Evolutionary conservation across 2,888 invertebrate genomes (phyloP).

Genomic region (Lithophane socia): DNA sequence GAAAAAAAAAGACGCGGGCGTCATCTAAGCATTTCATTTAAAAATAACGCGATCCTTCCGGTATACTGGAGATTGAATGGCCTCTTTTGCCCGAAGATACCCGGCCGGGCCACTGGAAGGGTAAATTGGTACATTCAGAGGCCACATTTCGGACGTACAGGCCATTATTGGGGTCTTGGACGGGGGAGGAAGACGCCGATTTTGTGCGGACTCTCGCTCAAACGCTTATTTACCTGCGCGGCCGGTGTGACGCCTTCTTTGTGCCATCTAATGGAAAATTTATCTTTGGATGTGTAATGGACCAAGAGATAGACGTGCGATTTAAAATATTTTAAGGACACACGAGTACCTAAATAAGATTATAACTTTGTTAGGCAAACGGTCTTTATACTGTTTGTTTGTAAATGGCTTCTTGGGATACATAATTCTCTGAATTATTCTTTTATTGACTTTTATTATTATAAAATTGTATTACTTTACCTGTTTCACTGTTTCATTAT

Average conservation of each 20-base stretch:
- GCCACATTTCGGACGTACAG: constrained; percentile 79
- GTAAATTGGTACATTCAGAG: constrained; percentile 81
- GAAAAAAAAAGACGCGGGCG: constrained; percentile 57
- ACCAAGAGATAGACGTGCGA: constrained; percentile 32
- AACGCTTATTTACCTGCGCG: constrained; percentile 69
- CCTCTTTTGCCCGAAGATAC: constrained; percentile 74
- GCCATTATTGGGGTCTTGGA: constrained; percentile 79
- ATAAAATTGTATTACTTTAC: too few relatives aligned
- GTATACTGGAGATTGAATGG: constrained; percentile 78
- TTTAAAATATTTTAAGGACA: constrained; percentile 40
- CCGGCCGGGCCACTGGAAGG: constrained; percentile 72
- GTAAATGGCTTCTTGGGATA: not conserved
- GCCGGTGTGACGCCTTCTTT: constrained; percentile 52
- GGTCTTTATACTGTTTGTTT: not conserved
- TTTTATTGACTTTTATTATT: not conserved
- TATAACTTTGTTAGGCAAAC: constrained; percentile 2
- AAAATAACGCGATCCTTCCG: constrained; percentile 78
- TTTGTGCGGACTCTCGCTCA: constrained; percentile 68
- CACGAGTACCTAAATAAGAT: constrained; percentile 5
- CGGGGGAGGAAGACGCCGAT: constrained; percentile 72
- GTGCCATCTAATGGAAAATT: constrained; percentile 56
- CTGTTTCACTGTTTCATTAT: not conserved
- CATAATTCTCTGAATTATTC: not conserved
- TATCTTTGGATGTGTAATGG: constrained; percentile 53
- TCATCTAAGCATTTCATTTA: constrained; percentile 77